Evolutionary conservation across 2,888 invertebrate species (phyloP).

Genomic region (Sphecodes monilicornis): DNA sequence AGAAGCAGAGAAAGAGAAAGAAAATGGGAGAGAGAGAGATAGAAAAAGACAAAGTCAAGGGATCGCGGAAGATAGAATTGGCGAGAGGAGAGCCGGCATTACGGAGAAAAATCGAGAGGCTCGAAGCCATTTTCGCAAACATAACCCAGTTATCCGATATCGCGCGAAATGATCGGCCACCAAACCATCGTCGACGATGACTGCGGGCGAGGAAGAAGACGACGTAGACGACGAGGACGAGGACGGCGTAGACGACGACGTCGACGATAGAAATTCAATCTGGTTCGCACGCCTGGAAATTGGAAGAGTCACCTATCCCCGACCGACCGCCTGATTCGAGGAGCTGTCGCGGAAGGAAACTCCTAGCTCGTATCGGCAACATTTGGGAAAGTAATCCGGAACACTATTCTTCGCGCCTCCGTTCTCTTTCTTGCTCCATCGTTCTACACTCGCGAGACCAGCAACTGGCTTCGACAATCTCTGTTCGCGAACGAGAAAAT

Average conservation of each 20-base stretch:
- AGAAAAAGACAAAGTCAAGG: conserved; percentile 2
- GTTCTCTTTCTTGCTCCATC: conserved; percentile 23
- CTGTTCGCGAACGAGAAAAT: conserved; percentile 64
- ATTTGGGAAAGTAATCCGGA: conserved; percentile 78
- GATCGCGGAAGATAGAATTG: conserved; percentile 19
- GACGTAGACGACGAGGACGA: conserved; percentile 59
- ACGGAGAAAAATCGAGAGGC: conserved; percentile 72
- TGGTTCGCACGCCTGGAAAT: conserved; percentile 80
- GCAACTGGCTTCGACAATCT: conserved; percentile 53
- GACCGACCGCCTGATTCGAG: conserved; percentile 63
- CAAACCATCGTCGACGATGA: conserved; percentile 58
- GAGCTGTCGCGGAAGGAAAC: conserved; percentile 45
- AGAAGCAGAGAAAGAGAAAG: background rate
- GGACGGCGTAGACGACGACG: conserved; percentile 46
- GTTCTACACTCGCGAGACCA: conserved; percentile 6
- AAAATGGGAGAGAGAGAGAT: background rate
- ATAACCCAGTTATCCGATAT: conserved; percentile 79
- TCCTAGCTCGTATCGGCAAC: conserved; percentile 58
- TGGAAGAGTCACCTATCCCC: conserved; percentile 76
- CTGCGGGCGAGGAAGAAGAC: conserved; percentile 45
- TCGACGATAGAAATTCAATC: conserved; percentile 82
- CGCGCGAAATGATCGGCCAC: conserved; percentile 79
- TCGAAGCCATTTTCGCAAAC: conserved; percentile 76
- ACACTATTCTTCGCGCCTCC: conserved; percentile 71
- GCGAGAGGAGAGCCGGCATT: conserved; percentile 58